Evolutionary conservation across 2,113 vertebrate genomes (phyloP).

Genomic region (Daubentonia madagascariensis): DNA sequence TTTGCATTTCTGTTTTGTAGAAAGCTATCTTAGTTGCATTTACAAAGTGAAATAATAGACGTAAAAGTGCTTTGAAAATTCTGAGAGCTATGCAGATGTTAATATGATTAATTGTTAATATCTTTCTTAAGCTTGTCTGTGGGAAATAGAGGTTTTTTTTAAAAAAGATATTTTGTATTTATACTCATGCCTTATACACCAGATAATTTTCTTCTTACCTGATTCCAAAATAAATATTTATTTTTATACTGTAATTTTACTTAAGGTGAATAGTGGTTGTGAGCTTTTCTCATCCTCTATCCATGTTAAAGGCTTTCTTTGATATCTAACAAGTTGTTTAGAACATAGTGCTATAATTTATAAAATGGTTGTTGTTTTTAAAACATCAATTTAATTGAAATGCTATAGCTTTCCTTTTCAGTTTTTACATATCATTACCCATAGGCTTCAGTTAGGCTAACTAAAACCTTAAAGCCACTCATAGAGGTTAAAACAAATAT

Average conservation of each 20-base stretch:
- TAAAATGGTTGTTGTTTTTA: background rate
- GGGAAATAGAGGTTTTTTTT: background rate
- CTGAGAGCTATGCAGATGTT: conserved; percentile 44
- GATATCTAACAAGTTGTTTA: background rate
- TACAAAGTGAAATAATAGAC: conserved; percentile 44
- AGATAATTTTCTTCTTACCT: background rate
- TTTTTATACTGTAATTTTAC: conserved; percentile 8
- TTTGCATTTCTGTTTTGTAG: conserved; percentile 31
- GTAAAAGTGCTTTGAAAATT: conserved; percentile 39
- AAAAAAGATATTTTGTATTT: background rate
- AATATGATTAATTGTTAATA: conserved; percentile 39
- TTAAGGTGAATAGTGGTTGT: background rate
- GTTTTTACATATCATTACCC: background rate
- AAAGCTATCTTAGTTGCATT: conserved; percentile 39
- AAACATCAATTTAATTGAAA: background rate
- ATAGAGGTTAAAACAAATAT: background rate
- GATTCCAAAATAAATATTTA: background rate
- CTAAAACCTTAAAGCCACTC: background rate
- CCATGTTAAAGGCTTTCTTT: background rate
- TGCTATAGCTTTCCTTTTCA: background rate
- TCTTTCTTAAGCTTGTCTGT: conserved; percentile 16
- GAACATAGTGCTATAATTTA: background rate
- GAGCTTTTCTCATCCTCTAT: background rate
- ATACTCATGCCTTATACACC: background rate
- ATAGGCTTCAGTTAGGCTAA: background rate